phyloP scores from a whole-genome alignment of 2,797 vertebrate genomes.

The Esox masquinongy region DNA sequence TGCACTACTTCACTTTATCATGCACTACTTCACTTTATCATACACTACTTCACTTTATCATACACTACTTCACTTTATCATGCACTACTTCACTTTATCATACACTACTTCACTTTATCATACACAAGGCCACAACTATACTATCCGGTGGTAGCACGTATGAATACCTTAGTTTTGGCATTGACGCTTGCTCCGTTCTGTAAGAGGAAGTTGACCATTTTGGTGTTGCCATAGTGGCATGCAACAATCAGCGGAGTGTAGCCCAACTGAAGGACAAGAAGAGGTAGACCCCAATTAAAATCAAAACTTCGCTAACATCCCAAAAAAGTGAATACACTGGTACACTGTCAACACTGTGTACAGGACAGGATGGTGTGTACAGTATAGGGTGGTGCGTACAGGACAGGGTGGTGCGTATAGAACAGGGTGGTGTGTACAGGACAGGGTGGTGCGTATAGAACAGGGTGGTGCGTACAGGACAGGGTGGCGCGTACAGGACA shows the following conservation, averaged over 20 bases:
- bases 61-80: too few species aligned
- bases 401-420: too few species aligned
- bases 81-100: too few species aligned
- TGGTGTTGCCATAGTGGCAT: conserved; percentile 96
- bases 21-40: background rate
- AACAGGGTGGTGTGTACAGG: too few species aligned
- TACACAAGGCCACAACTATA: too few species aligned
- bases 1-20: too few species aligned
- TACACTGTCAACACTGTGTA: too few species aligned
- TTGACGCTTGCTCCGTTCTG: conserved; percentile 89
- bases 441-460: background rate
- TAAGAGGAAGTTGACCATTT: conserved; percentile 98
- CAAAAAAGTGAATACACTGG: too few species aligned
- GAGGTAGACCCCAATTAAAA: background rate
- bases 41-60: too few species aligned
- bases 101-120: too few species aligned
- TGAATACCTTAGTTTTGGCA: conserved; percentile 91
- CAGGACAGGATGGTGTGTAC: too few species aligned
- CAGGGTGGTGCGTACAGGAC: background rate
- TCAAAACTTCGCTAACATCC: background rate
- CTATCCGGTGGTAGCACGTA: background rate
- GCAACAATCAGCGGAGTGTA: conserved; percentile 97
- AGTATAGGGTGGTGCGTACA: too few species aligned
- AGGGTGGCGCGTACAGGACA: background rate
- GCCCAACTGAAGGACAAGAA: conserved; percentile 82